phyloP scores from a whole-genome alignment of 1,140 invertebrate genomes.

The Hirudo medicinalis region DNA sequence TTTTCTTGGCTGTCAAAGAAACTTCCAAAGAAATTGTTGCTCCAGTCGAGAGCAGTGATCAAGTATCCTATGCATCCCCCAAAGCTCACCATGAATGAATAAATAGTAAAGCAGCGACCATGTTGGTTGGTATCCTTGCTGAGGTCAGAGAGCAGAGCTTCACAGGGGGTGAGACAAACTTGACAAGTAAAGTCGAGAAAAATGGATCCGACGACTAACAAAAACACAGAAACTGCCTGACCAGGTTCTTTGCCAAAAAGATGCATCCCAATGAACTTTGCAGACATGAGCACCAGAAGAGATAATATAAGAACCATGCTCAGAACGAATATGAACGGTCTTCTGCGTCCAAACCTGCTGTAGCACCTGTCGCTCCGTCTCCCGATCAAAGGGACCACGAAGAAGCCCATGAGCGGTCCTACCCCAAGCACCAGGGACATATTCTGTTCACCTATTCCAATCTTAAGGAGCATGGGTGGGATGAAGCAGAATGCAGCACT shows the following conservation, averaged over 20 bases:
- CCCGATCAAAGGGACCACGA: slow-evolving; percentile 43
- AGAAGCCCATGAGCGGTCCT: slow-evolving; percentile 41
- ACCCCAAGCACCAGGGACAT: slow-evolving; percentile 42
- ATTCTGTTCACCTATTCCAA: slow-evolving; percentile 41
- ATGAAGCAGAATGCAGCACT: slow-evolving; percentile 45
- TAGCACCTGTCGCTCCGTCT: slow-evolving; percentile 40
- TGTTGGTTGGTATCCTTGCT: slow-evolving; percentile 34
- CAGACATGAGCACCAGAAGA: slow-evolving; percentile 28
- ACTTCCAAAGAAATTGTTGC: slow-evolving; percentile 29
- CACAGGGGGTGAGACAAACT: slow-evolving; percentile 44
- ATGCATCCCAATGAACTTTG: neutral
- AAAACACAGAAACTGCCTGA: slow-evolving; percentile 27
- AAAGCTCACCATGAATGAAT: slow-evolving; percentile 43
- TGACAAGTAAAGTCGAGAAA: slow-evolving; percentile 44
- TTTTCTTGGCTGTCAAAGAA: slow-evolving; percentile 37
- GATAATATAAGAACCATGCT: slow-evolving; percentile 37
- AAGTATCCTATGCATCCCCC: slow-evolving; percentile 45
- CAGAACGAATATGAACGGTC: slow-evolving; percentile 43
- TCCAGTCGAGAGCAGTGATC: slow-evolving; percentile 45
- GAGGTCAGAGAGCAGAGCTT: slow-evolving; percentile 42
- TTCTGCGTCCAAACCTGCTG: slow-evolving; percentile 39
- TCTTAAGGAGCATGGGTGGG: slow-evolving; percentile 44
- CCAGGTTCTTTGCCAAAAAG: slow-evolving; percentile 32
- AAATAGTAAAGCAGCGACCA: slow-evolving; percentile 41
- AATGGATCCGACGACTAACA: slow-evolving; percentile 39